phyloP scores from a whole-genome alignment of 2,113 vertebrate species.

The Psophia crepitans region DNA sequence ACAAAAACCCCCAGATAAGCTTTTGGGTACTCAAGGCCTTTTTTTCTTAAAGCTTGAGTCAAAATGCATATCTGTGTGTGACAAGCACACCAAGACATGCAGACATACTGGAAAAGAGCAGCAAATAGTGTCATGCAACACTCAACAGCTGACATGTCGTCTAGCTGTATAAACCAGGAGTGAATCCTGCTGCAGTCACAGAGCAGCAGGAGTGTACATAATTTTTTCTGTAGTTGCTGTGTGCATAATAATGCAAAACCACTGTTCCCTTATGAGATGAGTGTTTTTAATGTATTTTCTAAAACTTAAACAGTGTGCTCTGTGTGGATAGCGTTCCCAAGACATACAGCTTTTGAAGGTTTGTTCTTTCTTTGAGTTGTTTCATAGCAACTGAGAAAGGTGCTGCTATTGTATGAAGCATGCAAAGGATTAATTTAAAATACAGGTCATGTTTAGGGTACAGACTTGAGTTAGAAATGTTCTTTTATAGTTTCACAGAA shows the following conservation, averaged over 20 bases:
- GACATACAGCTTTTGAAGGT: not conserved
- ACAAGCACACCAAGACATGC: not conserved
- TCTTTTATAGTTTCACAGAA: not conserved
- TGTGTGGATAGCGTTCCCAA: not conserved
- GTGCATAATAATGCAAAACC: not conserved
- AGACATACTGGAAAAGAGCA: not conserved
- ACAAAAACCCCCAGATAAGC: not conserved
- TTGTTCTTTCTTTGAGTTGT: not conserved
- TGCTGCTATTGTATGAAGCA: slow-evolving; percentile 13
- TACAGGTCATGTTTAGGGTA: slow-evolving; percentile 10
- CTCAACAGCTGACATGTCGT: not conserved
- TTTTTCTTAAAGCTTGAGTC: not conserved
- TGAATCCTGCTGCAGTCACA: not conserved
- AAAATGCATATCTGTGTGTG: not conserved
- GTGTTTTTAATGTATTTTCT: not conserved
- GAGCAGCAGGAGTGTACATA: rapidly evolving
- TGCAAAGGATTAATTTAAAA: slow-evolving; percentile 56
- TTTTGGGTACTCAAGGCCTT: not conserved
- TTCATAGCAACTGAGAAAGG: slow-evolving; percentile 20
- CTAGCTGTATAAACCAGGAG: not conserved
- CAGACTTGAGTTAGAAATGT: not conserved
- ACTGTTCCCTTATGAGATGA: not conserved
- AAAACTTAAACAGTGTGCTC: slow-evolving; percentile 28
- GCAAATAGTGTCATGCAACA: not conserved
- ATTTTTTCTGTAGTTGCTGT: not conserved